phyloP scores from a whole-genome alignment of 1,140 invertebrate genomes.

The Coenobita brevimanus region DNA sequence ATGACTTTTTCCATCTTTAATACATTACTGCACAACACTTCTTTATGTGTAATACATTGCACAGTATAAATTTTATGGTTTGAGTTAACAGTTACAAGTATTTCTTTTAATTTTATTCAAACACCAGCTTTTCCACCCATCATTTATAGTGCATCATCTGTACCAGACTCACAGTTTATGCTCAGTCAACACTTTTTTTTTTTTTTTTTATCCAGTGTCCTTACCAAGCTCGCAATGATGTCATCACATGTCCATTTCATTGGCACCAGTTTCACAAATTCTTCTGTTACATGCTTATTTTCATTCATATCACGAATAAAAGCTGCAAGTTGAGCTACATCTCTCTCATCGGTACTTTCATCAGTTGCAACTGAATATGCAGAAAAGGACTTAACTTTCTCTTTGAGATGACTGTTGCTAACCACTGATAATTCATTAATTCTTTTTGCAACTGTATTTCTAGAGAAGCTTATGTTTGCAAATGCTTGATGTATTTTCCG shows the following conservation, averaged over 20 bases:
- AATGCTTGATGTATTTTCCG: constrained; percentile 30
- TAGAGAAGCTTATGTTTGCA: constrained; percentile 35
- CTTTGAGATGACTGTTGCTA: constrained; percentile 18
- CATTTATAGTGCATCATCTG: constrained; percentile 28
- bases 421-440: constrained; percentile 11
- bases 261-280: constrained; percentile 24
- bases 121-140: constrained; percentile 30
- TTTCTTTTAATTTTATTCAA: constrained; percentile 21
- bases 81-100: constrained; percentile 1
- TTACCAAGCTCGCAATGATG: not conserved
- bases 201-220: constrained; percentile 7
- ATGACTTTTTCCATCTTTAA: no score
- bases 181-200: constrained; percentile 19
- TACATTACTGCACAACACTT: no score
- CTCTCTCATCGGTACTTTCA: constrained; percentile 27
- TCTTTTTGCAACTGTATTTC: constrained; percentile 35
- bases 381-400: not conserved
- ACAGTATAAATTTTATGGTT: constrained; percentile 13
- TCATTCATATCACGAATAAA: constrained; percentile 24
- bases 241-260: constrained; percentile 22
- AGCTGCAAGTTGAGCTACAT: constrained; percentile 17
- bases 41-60: no score
- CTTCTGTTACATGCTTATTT: constrained; percentile 32
- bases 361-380: constrained; percentile 28
- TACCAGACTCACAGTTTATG: constrained; percentile 14